Evolutionary conservation across 1,140 invertebrate species (phyloP), one percentile per base, ranked within the genome.

Genomic region (Chelonus insularis): DNA sequence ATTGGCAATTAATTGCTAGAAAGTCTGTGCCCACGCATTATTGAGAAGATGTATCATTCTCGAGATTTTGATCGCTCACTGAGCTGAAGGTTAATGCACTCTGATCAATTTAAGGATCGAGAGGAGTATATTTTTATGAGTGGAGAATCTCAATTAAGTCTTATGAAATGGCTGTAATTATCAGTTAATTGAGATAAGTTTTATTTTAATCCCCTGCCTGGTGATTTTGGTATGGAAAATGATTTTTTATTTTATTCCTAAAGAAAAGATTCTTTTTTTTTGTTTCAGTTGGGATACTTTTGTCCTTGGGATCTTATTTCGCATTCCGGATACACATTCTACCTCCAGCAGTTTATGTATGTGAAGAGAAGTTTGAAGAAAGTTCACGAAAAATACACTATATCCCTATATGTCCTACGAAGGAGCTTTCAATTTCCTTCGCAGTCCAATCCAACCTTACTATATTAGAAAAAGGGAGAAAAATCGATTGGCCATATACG

Each of bases 381-480:
- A 41, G 18, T 57, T 20, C 32, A 32, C 32, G 11, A 45, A 23
- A 57, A 43, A 12, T 29, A n/a, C 55, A 32, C 25, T 18, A 18
- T 52, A 36, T 52, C 12, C 25, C 6, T 14, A 29, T n/a, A 18
- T 50, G 5, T 23, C 16, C 54, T 23, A 18, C 12, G 20, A 20
- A 29, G n/a, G n/a, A 61, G 52, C 58, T 65, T 65, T 61, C 63
- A 65, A 65, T 65, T 61, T 65, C 58, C 57, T 60, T 45, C 11
- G 23, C 16, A 4, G 23, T 60, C 20, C 60, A 47, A 43, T 32
- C 50, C 14, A 41, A 11, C 18, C 29, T 43, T 45, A 32, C 36
- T 47, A 50, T 57, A 37, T 37, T 36, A 23, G 20, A 47, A 43
- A 11, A n/a, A 62, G 32, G 29, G 39, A 60, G 36, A 23, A 48